Conservation (phyloP, 2,113 vertebrate genomes). For the Coptodon rendalli region DNA sequence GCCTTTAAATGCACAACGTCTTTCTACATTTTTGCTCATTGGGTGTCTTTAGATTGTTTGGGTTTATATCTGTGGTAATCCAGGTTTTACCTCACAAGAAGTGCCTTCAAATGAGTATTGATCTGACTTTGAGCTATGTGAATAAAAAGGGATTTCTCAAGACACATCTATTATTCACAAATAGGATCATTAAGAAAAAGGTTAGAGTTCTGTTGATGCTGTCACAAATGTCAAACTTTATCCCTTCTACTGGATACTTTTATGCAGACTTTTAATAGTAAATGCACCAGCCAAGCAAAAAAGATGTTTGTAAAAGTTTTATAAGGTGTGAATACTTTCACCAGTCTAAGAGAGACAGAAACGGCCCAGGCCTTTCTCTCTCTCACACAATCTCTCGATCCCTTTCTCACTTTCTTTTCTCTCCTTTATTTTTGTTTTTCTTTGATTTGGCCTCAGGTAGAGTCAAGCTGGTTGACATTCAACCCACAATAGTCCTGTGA, state of each 20-base stretch:
- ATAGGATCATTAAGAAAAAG: neutral
- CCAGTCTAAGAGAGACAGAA: neutral
- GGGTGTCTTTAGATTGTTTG: neutral
- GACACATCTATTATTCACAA: neutral
- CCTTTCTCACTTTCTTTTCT: neutral
- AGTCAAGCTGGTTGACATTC: neutral
- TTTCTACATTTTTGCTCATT: neutral
- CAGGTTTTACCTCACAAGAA: neutral
- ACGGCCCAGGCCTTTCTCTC: fast-evolving
- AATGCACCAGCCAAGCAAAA: neutral
- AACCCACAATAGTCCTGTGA: neutral
- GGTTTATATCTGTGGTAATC: neutral
- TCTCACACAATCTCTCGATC: neutral
- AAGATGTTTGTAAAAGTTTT: neutral
- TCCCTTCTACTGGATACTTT: neutral
- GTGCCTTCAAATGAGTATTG: neutral
- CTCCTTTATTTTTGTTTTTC: neutral
- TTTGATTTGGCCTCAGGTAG: neutral
- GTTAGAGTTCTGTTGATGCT: neutral
- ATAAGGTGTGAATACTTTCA: neutral
- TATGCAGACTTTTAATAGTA: neutral
- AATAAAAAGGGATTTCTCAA: neutral
- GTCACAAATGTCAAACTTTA: neutral
- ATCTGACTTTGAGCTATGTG: neutral
- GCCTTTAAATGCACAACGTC: neutral